A percentile compares a stretch with the other conserved stretches of the same genome.
These are phyloP conservation scores for Neodiprion fabricii DNA, from an alignment of 1,140 invertebrate species.

Conservation along the genomic window DNA sequence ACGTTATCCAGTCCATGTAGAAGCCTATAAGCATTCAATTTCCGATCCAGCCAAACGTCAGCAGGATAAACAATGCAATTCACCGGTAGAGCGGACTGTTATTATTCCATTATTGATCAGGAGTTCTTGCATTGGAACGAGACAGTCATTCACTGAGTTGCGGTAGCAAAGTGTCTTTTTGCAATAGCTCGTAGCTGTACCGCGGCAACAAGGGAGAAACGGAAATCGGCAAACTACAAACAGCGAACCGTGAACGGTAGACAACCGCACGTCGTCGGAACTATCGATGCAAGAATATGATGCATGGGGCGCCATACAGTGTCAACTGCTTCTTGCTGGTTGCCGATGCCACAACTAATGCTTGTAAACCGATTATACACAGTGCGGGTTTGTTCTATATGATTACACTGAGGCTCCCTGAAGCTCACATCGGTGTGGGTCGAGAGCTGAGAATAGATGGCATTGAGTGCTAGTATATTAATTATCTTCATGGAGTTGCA, in stretches of 20 bases:
- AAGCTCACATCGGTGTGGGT: background rate
- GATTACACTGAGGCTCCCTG: background rate
- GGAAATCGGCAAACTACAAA: slow-evolving; percentile 3
- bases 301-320: slow-evolving; percentile 42
- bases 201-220: background rate
- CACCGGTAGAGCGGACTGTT: slow-evolving; percentile 25
- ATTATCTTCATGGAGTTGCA: background rate
- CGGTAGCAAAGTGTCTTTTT: slow-evolving; percentile 42
- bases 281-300: slow-evolving; percentile 44
- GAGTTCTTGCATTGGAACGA: slow-evolving; percentile 36
- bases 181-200: slow-evolving; percentile 10
- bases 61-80: too few species aligned
- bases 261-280: slow-evolving; percentile 33
- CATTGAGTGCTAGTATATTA: slow-evolving; percentile 2
- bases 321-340: slow-evolving; percentile 33
- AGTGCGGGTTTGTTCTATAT: slow-evolving; percentile 9
- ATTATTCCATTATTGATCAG: slow-evolving; percentile 54
- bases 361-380: slow-evolving; percentile 35
- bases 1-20: too few species aligned
- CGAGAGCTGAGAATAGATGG: background rate
- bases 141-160: slow-evolving; percentile 27
- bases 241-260: slow-evolving; percentile 17
- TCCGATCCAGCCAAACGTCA: too few species aligned
- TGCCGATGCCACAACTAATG: slow-evolving; percentile 30
- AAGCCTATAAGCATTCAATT: too few species aligned